Evolutionary conservation across 1,140 invertebrate genomes (phyloP), one percentile per base, ranked within the genome.

Genomic region (Ceratoteleas bidentatus): DNA sequence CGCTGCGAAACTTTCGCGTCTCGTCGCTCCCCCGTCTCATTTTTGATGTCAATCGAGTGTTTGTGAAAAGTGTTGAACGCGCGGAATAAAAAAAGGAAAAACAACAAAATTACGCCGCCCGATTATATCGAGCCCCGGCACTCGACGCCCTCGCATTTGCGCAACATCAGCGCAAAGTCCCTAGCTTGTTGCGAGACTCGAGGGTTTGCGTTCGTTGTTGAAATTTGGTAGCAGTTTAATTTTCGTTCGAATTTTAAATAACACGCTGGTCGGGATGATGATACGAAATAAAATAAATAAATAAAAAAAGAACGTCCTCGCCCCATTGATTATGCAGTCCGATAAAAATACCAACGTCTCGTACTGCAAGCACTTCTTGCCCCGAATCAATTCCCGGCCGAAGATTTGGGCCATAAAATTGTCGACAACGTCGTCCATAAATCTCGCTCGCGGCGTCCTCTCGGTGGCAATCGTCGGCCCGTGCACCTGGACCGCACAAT

Each of bases 21-120:
- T 40, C 32, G 86, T 86, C 83, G 70, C 77, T 80, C 83, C 53
- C 34, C 50, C 40, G 47, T n/a, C 40, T 58, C 64, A 74, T 65
- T 75, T 81, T 68, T 56, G 24, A 81, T 65, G 74, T 54, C 70
- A 65, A 81, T 81, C 24, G 60, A 45, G 65, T 47, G 53, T 49
- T 54, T 16, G 74, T 49, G 49, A 7, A 62, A 68, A 79, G 38
- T 57, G 33, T 61, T 54, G 11, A 56, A 54, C 53, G 34, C 49
- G 32, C 58, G 47, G 2, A 7, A 7, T 9, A 34, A 70, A 0
- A 54, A 66, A 60, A 4, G 5, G 2, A 34, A 70, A 3, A 45
- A 62, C 52, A 61, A 65, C 53, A 32, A 32, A 65, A 11, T 43
- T 49, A 14, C 58, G 58, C 43, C 9, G 58, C 1, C 24, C 11